These are phyloP conservation scores for Tenthredo notha DNA, from an alignment of 2,888 invertebrate genomes.

Conservation along the genomic window DNA sequence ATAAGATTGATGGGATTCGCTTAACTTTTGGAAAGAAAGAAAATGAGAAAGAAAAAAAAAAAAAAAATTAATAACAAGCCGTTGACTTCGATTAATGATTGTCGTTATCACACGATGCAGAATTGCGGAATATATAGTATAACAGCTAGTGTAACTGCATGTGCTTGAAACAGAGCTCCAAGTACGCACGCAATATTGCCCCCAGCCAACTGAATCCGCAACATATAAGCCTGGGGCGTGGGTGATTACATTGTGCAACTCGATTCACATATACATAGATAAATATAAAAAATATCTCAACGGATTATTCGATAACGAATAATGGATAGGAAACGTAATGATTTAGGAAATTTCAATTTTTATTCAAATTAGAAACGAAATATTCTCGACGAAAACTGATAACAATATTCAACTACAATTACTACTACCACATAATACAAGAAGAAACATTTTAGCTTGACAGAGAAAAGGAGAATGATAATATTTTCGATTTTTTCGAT, in stretches of 20 bases:
- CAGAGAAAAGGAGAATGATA: not conserved
- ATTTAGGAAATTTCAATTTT: not conserved
- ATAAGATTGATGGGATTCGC: not conserved
- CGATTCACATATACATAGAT: not conserved
- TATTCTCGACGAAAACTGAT: not conserved
- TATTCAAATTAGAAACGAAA: not conserved
- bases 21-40: not conserved
- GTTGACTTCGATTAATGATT: not conserved
- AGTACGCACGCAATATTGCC: slow-evolving; percentile 26
- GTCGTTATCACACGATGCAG: slow-evolving; percentile 7
- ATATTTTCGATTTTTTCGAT: not conserved
- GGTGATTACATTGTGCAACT: slow-evolving; percentile 37
- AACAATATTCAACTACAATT: not conserved
- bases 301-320: slow-evolving; percentile 1
- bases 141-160: not conserved
- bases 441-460: not conserved
- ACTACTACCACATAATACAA: not conserved
- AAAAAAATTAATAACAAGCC: not conserved
- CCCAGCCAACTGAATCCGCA: slow-evolving; percentile 21
- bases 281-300: not conserved
- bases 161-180: not conserved
- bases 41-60: no score
- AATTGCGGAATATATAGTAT: not conserved
- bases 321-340: not conserved
- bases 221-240: slow-evolving; percentile 12